Evolutionary conservation across 1,140 invertebrate genomes (phyloP), one percentile per base, ranked within the genome.

Genomic region (Pinna nobilis): DNA sequence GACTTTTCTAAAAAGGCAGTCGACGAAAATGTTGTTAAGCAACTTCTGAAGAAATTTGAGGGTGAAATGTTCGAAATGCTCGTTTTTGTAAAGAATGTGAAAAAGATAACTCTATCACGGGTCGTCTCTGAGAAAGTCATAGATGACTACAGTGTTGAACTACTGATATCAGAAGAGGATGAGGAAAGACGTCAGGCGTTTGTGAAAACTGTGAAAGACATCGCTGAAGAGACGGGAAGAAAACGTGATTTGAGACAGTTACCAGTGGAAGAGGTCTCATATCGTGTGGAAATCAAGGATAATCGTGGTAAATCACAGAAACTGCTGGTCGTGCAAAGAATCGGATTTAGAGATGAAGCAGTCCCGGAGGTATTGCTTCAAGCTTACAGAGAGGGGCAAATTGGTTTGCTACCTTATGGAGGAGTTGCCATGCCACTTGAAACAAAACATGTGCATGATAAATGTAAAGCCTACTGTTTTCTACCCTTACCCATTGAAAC

Each of bases 401-500:
- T 87, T 11, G 37, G 60, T 7, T 37, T 83, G 20, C 61, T 87
- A 25, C 86, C 86, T 2, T 41, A 72, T 61, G 85, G 80, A 39
- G 85, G 85, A 18, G 76, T 84, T 20, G 86, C 86, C n/a, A 50
- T 61, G 20, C 33, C 33, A 20, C n/a, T n/a, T 74, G 77, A 3
- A 39, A 13, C 20, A 61, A 61, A 44, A 20, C 1, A 2, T 23
- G 5, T 7, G 5, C 1, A 3, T 11, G 13, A 15, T 25, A 30
- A 44, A 2, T 41, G 18, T 4, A 25, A 23, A 32, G n/a, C 75
- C 11, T 87, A 81, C 70, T 88, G 86, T 67, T 86, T 84, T 59
- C 74, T 88, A 6, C 87, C 87, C 18, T 67, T 88, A 1, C 85
- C 86, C 11, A 60, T 86, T 9, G 39, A 70, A 11, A 86, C 86